Evolutionary conservation across 2,888 invertebrate species (phyloP), one percentile per base, ranked within the genome.

Genomic region (Trichopoda pennipes): DNA sequence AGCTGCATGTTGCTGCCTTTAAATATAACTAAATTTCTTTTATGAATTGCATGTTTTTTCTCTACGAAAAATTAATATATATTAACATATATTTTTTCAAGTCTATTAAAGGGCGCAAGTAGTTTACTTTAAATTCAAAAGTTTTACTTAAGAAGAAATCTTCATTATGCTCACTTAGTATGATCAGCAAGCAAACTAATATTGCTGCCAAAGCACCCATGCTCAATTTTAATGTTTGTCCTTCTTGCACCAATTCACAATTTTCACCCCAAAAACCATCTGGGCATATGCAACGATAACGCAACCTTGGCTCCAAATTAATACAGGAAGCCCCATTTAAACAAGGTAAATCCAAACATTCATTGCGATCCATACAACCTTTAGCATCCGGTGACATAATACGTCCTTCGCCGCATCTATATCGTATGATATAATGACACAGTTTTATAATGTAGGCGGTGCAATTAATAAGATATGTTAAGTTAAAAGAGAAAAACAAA

Each of bases 121-220:
- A 81, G 77, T 68, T 68, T 66, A 70, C 51, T 56, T 28, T 53
- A 35, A 51, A 51, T 51, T 21, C 44, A 55, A 47, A 53, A 61
- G n/a, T 17, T 49, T 60, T 58, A 53, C 8, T 58, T 49, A 47
- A 60, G n/a, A 66, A 44, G 35, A 74, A 69, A 70, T 64, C 23
- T 38, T 61, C 17, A 32, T 56, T 68, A 87, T 90, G 95, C 97
- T 97, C 94, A 99, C 99, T 96, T 92, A 99, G 94, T 90, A 99
- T 97, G 92, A 98, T 96, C 92, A 98, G 94, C 89, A 99, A 95
- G 93, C 98, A 99, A 92, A 99, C 97, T 91, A 99, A 94, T 91
- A 99, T 99, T 90, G 98, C 98, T 84, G 98, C 97, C 87, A 99
- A 93, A 84, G 99, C 99, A 86, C 98, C 98, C 95, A 97, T 97